A percentile compares a stretch with the other conserved stretches of the same genome.
phyloP scores from a whole-genome alignment of 2,888 invertebrate genomes.

The Phanerotoma sp. region DNA sequence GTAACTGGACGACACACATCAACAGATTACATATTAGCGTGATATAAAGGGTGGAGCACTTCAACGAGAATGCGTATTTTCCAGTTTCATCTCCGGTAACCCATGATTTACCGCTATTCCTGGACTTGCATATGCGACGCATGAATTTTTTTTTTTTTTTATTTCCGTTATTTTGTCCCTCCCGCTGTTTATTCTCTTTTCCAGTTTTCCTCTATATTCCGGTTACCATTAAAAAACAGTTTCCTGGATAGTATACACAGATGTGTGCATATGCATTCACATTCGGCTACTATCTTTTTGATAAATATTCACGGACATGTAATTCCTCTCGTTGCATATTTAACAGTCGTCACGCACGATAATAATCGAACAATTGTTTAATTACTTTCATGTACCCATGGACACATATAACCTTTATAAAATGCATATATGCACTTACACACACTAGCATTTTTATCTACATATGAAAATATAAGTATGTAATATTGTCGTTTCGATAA shows the following conservation, averaged over 20 bases:
- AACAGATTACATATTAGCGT: neutral
- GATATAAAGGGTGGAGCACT: neutral
- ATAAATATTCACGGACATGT: slow-evolving; percentile 14
- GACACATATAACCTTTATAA: neutral
- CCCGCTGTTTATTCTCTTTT: slow-evolving; percentile 5
- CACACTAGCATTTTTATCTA: neutral
- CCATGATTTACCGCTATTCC: slow-evolving; percentile 20
- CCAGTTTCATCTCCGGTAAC: slow-evolving; percentile 19
- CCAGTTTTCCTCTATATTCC: slow-evolving; percentile 9
- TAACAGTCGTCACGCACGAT: slow-evolving; percentile 44
- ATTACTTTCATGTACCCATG: slow-evolving; percentile 30
- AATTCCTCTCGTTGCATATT: slow-evolving; percentile 41
- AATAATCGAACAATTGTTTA: slow-evolving; percentile 45
- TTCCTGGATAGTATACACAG: slow-evolving; percentile 6
- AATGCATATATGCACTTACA: slow-evolving; percentile 1
- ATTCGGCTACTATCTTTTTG: slow-evolving; percentile 12
- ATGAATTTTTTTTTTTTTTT: slow-evolving; percentile 8
- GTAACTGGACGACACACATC: too few species aligned
- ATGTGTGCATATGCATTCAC: slow-evolving; percentile 1
- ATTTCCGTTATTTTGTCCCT: slow-evolving; percentile 3
- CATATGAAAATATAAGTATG: too few species aligned
- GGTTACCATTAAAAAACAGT: slow-evolving; percentile 11
- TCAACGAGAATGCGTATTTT: neutral
- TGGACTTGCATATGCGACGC: slow-evolving; percentile 6
- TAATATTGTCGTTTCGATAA: too few species aligned